phyloP scores from a whole-genome alignment of 2,888 invertebrate genomes.

The Imbricaverruca yamaguchii region DNA sequence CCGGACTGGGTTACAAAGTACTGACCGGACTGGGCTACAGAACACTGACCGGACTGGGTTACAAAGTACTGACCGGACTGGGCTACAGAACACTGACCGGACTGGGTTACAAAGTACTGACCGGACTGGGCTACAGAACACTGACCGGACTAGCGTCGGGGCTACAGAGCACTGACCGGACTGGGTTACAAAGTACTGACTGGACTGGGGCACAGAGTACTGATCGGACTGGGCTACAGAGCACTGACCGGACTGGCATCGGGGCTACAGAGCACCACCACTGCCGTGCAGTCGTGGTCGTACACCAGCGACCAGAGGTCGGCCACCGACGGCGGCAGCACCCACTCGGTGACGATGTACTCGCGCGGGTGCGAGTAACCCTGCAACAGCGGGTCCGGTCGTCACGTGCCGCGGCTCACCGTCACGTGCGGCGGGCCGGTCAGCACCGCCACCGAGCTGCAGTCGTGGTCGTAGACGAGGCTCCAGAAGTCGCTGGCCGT shows the following conservation, averaged over 20 bases:
- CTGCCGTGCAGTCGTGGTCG: slow-evolving; percentile 93
- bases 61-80: too few relatives aligned
- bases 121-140: too few relatives aligned
- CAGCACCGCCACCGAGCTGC: slow-evolving; percentile 89
- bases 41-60: too few relatives aligned
- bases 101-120: too few relatives aligned
- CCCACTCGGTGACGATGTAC: slow-evolving; percentile 99
- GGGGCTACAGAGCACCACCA: slow-evolving; percentile 73
- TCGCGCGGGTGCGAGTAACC: slow-evolving; percentile 86
- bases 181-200: slow-evolving; percentile 23
- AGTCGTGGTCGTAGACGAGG: slow-evolving; percentile 93
- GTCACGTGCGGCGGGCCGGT: slow-evolving; percentile 54
- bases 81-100: too few relatives aligned
- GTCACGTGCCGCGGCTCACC: slow-evolving; percentile 22
- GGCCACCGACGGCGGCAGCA: slow-evolving; percentile 79
- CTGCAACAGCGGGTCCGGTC: slow-evolving; percentile 44
- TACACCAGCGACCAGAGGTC: slow-evolving; percentile 98
- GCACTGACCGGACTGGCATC: slow-evolving; percentile 39
- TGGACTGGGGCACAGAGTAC: slow-evolving; percentile 21
- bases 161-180: too few relatives aligned
- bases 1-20: too few relatives aligned
- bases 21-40: too few relatives aligned
- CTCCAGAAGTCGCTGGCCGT: slow-evolving; percentile 98
- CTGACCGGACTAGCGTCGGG: too few relatives aligned
- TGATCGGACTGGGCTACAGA: too few relatives aligned